Evolutionary conservation across 1,140 invertebrate genomes (phyloP).

Genomic region (Cherax quadricarinatus): DNA sequence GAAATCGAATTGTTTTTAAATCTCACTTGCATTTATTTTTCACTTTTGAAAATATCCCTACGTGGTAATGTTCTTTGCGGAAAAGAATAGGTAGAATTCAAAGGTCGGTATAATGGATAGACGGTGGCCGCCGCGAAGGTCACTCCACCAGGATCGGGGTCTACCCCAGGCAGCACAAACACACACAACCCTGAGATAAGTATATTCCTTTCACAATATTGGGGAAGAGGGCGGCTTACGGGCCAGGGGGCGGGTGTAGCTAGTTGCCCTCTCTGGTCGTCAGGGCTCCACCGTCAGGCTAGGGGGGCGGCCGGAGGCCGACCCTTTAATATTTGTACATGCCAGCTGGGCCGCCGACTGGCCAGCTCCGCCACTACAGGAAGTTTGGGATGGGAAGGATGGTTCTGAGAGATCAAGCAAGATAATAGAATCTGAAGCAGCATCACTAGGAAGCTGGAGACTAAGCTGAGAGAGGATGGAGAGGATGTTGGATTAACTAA

Average conservation of each 20-base stretch:
- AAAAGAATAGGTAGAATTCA: neutral
- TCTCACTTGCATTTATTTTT: neutral
- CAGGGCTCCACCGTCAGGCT: neutral
- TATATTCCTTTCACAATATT: constrained; percentile 63
- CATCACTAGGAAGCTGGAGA: constrained; percentile 23
- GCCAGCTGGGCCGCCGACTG: neutral
- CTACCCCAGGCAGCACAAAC: constrained; percentile 60
- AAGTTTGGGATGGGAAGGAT: neutral
- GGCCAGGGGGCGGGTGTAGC: neutral
- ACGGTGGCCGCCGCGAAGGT: neutral
- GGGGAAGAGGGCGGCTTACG: constrained; percentile 18
- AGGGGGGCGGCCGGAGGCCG: neutral
- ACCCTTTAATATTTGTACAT: constrained; percentile 14
- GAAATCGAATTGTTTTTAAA: constrained; percentile 20
- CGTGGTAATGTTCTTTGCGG: neutral
- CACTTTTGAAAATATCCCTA: constrained; percentile 5
- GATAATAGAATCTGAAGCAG: constrained; percentile 16
- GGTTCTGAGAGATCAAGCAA: neutral
- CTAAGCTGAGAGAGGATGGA: neutral
- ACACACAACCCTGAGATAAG: constrained; percentile 71
- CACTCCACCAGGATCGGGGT: constrained; percentile 13
- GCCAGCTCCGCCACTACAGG: constrained; percentile 21
- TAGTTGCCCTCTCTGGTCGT: neutral
- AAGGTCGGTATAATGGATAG: neutral
- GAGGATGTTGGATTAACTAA: neutral